These are phyloP conservation scores for Pardalotus punctatus DNA, from an alignment of 2,113 vertebrate genomes.

Conservation along the genomic window DNA sequence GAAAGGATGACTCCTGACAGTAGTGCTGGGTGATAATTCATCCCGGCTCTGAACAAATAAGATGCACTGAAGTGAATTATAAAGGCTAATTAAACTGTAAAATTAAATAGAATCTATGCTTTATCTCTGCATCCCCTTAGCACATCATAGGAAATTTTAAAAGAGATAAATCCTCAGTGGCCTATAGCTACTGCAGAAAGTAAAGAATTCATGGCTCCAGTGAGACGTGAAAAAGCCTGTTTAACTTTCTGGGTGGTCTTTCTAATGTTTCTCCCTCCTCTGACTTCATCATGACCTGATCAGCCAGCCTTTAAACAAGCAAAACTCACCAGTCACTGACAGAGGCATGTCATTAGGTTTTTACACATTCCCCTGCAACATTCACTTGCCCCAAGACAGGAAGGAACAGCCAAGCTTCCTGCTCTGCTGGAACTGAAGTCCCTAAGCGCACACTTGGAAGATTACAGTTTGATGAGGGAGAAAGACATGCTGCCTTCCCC, in stretches of 20 bases:
- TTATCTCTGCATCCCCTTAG: not conserved
- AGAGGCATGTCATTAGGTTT: not conserved
- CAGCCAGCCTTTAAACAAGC: not conserved
- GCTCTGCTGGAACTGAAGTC: accelerated
- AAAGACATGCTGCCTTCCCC: not conserved
- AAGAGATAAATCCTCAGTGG: not conserved
- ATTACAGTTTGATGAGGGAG: not conserved
- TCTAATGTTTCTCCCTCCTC: not conserved
- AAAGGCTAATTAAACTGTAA: not conserved
- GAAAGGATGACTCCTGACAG: not conserved
- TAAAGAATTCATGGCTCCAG: not conserved
- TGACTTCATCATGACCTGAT: not conserved
- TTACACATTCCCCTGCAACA: not conserved
- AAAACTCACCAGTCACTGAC: not conserved
- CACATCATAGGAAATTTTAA: not conserved
- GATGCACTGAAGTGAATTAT: not conserved
- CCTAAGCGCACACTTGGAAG: accelerated
- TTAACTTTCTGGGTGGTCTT: not conserved
- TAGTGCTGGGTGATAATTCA: not conserved
- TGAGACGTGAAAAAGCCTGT: not conserved
- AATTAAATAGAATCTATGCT: not conserved
- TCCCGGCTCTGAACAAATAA: not conserved
- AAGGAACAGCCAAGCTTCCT: not conserved
- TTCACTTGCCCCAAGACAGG: not conserved
- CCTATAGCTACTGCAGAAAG: not conserved